These are phyloP conservation scores for Zalophus californianus DNA, from an alignment of 2,797 vertebrate genomes.

Conservation along the genomic window DNA sequence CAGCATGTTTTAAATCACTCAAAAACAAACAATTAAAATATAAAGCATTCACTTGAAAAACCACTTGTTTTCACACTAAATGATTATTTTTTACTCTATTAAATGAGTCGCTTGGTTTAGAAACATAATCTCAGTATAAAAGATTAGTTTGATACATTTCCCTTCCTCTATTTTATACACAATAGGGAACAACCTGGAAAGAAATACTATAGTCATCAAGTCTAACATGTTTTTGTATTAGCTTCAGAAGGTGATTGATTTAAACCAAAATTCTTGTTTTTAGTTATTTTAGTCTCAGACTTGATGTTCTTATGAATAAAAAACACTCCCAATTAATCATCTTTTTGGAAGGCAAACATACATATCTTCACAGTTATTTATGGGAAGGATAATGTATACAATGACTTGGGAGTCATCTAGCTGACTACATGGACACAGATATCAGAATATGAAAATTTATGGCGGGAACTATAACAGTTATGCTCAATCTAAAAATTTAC, in stretches of 20 bases:
- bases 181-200: not conserved
- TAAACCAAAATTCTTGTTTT: not conserved
- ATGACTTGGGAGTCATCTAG: not conserved
- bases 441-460: conserved; percentile 10
- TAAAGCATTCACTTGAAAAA: conserved; percentile 12
- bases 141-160: not conserved
- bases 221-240: not conserved
- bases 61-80: conserved; percentile 42
- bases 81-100: not conserved
- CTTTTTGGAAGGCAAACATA: not conserved
- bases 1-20: conserved; percentile 51
- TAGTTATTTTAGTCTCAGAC: not conserved
- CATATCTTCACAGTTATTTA: not conserved
- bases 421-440: not conserved
- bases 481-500: not conserved
- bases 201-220: not conserved
- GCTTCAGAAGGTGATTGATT: not conserved
- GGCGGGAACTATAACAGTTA: not conserved
- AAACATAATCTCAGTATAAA: conserved; percentile 15
- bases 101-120: conserved; percentile 52
- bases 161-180: not conserved
- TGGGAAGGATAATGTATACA: not conserved
- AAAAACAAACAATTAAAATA: conserved; percentile 69
- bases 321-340: not conserved
- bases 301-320: not conserved